A percentile compares a stretch with the other conserved stretches of the same genome.
Evolutionary conservation across 30 jellyfish, hydroid and myxozoan species (phyloP).

Genomic region (Euphysa ruthae): DNA sequence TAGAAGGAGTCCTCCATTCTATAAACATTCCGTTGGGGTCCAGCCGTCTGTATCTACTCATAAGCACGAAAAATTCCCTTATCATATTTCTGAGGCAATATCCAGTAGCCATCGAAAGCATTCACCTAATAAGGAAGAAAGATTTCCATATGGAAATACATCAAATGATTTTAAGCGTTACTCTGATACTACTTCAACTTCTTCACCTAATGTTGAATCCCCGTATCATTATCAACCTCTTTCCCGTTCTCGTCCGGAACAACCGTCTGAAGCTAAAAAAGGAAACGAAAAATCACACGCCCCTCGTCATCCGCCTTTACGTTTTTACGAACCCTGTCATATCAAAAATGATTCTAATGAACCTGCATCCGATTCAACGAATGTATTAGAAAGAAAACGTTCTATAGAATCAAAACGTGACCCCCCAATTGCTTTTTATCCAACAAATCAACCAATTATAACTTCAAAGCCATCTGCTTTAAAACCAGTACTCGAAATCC

Average conservation of each 20-base stretch:
- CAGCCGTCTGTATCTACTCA: slow-evolving; percentile 4
- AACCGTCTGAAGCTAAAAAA: neutral
- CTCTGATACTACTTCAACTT: neutral
- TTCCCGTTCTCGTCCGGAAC: slow-evolving; percentile 10
- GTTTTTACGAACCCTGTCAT: neutral
- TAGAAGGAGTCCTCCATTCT: neutral
- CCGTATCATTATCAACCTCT: slow-evolving; percentile 28
- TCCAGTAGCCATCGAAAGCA: slow-evolving; percentile 3
- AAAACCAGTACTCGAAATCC: slow-evolving; percentile 30
- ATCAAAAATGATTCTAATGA: neutral
- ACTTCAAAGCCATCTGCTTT: neutral
- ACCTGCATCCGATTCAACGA: neutral
- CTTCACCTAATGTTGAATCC: slow-evolving; percentile 20
- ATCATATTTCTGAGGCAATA: neutral
- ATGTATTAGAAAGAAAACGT: neutral
- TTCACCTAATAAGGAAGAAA: slow-evolving; percentile 11
- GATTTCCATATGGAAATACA: slow-evolving; percentile 23
- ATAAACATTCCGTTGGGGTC: neutral
- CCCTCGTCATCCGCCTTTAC: neutral
- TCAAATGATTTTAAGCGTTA: neutral
- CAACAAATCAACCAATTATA: neutral
- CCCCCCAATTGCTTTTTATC: slow-evolving; percentile 18
- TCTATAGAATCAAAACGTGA: neutral
- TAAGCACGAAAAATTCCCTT: slow-evolving; percentile 21
- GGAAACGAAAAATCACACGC: neutral